phyloP scores from a whole-genome alignment of 2,888 invertebrate genomes.

The Drosophila recens region DNA sequence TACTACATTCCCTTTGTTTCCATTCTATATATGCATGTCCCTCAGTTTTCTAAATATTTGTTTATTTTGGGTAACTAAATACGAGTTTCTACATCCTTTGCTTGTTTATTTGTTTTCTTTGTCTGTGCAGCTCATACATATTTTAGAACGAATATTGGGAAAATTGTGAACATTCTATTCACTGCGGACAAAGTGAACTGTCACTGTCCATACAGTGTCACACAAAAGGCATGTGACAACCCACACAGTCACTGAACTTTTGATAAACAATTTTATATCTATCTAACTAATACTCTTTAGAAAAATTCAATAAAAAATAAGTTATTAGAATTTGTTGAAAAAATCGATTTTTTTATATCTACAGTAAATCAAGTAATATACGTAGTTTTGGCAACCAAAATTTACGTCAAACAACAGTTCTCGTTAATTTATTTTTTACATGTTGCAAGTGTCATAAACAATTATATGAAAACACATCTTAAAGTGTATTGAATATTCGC shows the following conservation, averaged over 20 bases:
- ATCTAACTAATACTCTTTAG: not conserved
- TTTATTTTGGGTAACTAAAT: conserved; percentile 12
- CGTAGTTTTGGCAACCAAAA: too few relatives aligned
- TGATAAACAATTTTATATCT: conserved; percentile 9
- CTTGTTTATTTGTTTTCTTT: conserved; percentile 10
- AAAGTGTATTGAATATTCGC: not conserved
- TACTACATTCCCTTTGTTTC: not conserved
- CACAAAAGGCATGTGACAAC: conserved; percentile 9
- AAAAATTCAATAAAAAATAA: too few relatives aligned
- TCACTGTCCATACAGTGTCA: conserved; percentile 3
- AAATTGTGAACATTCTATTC: conserved; percentile 25
- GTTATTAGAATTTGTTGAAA: too few relatives aligned
- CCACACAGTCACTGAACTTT: conserved; percentile 1
- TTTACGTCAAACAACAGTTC: too few relatives aligned
- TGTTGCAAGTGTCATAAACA: too few relatives aligned
- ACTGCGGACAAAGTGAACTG: conserved; percentile 23
- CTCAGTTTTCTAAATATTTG: not conserved
- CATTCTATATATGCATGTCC: not conserved
- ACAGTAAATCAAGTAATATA: too few relatives aligned
- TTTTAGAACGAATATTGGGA: conserved; percentile 27
- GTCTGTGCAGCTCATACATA: conserved; percentile 17
- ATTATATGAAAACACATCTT: too few relatives aligned
- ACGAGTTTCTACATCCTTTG: conserved; percentile 1
- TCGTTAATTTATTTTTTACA: too few relatives aligned
- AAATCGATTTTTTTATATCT: too few relatives aligned